Percentiles rank a stretch among this genome's conserved stretches.
These are phyloP conservation scores for Darevskia nairensis DNA, from an alignment of 2,797 vertebrate species.

Conservation along the genomic window DNA sequence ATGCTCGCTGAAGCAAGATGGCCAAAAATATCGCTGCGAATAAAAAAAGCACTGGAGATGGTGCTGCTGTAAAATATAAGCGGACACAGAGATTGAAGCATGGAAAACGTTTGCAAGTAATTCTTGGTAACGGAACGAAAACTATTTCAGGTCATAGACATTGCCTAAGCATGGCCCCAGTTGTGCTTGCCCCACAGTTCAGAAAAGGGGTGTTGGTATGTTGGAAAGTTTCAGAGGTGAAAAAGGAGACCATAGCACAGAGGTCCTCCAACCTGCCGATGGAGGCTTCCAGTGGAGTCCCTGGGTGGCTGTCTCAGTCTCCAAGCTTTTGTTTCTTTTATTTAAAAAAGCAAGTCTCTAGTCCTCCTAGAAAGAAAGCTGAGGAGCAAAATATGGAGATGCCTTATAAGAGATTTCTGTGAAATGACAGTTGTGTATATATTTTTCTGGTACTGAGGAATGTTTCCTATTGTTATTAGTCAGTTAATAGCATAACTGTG, in stretches of 20 bases:
- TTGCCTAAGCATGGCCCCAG: not conserved
- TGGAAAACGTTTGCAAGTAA: not conserved
- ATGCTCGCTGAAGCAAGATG: constrained; percentile 26
- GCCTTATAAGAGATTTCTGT: too few species aligned
- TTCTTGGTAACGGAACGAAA: not conserved
- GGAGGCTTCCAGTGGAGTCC: not conserved
- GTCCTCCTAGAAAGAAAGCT: too few species aligned
- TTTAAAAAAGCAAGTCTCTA: too few species aligned
- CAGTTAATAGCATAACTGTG: too few species aligned
- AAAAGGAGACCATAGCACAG: not conserved
- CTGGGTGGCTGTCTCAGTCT: too few species aligned
- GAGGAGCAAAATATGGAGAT: too few species aligned
- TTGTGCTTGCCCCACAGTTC: not conserved
- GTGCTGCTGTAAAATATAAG: constrained; percentile 7
- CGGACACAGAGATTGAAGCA: not conserved
- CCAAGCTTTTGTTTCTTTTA: too few species aligned
- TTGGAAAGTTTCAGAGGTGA: not conserved
- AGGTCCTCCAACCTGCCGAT: too few species aligned
- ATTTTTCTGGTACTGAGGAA: too few species aligned
- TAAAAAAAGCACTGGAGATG: not conserved
- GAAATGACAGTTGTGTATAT: too few species aligned
- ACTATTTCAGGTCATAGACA: not conserved
- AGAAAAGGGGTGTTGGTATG: not conserved
- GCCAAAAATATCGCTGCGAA: constrained; percentile 3
- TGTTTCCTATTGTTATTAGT: too few species aligned